Evolutionary conservation across 53 echinoderm and acorn worm species (phyloP).

Genomic region (Echinometra lucunter): DNA sequence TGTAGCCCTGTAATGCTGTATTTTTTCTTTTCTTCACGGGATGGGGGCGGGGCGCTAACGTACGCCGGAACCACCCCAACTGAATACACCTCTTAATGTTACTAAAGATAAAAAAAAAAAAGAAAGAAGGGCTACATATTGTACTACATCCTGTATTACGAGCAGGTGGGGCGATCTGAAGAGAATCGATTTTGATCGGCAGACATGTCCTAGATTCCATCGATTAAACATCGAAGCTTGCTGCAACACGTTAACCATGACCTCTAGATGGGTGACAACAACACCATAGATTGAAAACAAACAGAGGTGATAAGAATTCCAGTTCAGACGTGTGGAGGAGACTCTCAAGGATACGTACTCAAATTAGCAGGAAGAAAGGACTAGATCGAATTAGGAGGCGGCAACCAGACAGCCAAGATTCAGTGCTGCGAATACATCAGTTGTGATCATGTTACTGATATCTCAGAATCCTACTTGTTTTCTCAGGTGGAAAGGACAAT

Average conservation of each 20-base stretch:
- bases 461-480: neutral
- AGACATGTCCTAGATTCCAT: neutral
- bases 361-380: neutral
- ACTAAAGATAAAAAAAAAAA: neutral
- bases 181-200: slow-evolving; percentile 4
- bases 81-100: neutral
- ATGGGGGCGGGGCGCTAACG: too few species aligned
- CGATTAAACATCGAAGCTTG: neutral
- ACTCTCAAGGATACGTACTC: neutral
- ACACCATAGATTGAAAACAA: neutral
- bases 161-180: neutral
- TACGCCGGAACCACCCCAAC: neutral
- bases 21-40: too few species aligned
- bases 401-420: neutral
- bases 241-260: slow-evolving; percentile 5
- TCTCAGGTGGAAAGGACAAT: neutral
- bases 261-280: neutral
- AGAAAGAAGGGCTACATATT: neutral
- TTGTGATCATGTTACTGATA: neutral
- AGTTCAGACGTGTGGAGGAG: neutral
- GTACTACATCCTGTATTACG: neutral
- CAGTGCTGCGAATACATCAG: neutral
- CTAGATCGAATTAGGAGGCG: neutral
- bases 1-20: too few species aligned
- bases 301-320: neutral